phyloP scores from a whole-genome alignment of 2,113 vertebrate genomes.

The Rhinopomastus cyanomelas region DNA sequence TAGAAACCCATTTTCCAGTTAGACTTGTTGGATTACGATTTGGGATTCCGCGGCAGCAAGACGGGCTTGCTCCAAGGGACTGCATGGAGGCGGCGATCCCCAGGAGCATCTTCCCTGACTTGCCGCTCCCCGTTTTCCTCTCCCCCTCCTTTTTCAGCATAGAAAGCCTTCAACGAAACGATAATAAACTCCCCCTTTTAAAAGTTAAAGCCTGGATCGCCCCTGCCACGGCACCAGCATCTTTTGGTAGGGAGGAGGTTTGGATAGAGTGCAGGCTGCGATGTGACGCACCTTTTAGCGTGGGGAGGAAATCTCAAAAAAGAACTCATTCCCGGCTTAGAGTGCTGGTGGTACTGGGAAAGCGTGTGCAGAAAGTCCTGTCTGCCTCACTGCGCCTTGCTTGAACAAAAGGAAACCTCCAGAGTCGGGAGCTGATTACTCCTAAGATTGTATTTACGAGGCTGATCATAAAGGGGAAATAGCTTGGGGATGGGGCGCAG shows the following conservation, averaged over 20 bases:
- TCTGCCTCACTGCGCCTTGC: slow-evolving; percentile 39
- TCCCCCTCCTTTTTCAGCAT: neutral
- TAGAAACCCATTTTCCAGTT: slow-evolving; percentile 87
- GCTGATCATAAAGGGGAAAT: slow-evolving; percentile 59
- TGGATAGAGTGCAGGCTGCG: neutral
- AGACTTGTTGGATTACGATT: slow-evolving; percentile 83
- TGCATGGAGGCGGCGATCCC: neutral
- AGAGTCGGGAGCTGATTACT: slow-evolving; percentile 46
- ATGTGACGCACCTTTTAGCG: neutral
- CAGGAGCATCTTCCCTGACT: neutral
- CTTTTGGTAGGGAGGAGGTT: neutral
- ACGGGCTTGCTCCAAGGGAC: neutral
- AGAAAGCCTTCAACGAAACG: neutral
- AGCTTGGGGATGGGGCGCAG: neutral
- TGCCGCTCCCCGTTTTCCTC: neutral
- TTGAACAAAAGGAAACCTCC: slow-evolving; percentile 69
- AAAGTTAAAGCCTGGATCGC: neutral
- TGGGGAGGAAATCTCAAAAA: neutral
- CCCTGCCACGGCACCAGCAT: neutral
- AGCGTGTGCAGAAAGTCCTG: slow-evolving; percentile 38
- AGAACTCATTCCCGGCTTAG: slow-evolving; percentile 11
- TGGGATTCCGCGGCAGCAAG: slow-evolving; percentile 67
- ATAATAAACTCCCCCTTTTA: neutral
- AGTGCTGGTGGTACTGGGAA: slow-evolving; percentile 15
- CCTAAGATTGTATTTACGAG: slow-evolving; percentile 41